A percentile compares a stretch with the other conserved stretches of the same genome.
Evolutionary conservation across 2,888 invertebrate species (phyloP).

Genomic region (Tubulanus polymorphus): DNA sequence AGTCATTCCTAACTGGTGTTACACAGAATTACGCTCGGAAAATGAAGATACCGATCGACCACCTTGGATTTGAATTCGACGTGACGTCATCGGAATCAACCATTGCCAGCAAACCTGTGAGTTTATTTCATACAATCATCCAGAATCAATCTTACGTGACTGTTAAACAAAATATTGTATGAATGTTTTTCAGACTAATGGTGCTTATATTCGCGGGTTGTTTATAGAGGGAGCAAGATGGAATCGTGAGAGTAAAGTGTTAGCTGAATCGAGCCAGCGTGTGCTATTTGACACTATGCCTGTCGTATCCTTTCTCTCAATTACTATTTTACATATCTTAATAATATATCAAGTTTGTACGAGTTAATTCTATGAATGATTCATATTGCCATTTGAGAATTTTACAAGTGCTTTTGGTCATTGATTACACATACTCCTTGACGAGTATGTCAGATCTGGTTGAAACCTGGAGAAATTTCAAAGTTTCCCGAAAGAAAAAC

Average conservation of each 20-base stretch:
- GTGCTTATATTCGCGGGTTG: conserved; percentile 48
- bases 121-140: conserved; percentile 9
- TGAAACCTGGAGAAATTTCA: conserved; percentile 42
- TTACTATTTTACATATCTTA: background rate
- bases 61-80: conserved; percentile 46
- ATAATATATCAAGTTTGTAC: too few relatives aligned
- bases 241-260: conserved; percentile 31
- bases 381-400: background rate
- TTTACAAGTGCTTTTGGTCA: background rate
- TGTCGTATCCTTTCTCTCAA: conserved; percentile 40
- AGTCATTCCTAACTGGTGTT: conserved; percentile 52
- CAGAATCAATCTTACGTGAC: background rate
- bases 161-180: background rate
- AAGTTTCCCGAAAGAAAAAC: conserved; percentile 30
- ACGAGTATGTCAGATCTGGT: conserved; percentile 32
- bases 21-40: conserved; percentile 49
- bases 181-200: conserved; percentile 33
- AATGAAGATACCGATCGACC: conserved; percentile 49
- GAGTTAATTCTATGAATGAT: background rate
- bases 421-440: background rate
- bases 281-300: conserved; percentile 49
- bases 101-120: conserved; percentile 45
- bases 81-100: conserved; percentile 36
- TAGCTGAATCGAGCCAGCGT: conserved; percentile 44
- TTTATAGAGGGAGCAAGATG: conserved; percentile 52